Percentiles rank a stretch among this genome's conserved stretches.
Evolutionary conservation across 2,113 vertebrate genomes (phyloP).

Genomic region (Podiceps cristatus): DNA sequence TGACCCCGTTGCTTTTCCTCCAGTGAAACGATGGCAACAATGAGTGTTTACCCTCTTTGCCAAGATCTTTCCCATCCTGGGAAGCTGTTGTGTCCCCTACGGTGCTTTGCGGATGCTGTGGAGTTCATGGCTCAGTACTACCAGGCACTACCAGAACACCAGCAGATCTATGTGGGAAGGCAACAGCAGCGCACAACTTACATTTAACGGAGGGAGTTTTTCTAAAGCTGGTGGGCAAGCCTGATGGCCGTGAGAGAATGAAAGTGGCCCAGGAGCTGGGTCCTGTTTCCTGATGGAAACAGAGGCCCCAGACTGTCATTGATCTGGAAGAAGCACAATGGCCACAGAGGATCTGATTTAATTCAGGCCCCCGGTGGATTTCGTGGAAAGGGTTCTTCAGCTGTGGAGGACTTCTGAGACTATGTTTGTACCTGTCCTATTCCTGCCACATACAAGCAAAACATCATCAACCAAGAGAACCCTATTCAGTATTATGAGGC

Average conservation of each 20-base stretch:
- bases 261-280: neutral
- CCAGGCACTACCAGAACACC: too few species aligned
- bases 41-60: neutral
- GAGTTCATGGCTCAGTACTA: rapidly evolving
- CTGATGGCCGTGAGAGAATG: rapidly evolving
- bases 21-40: neutral
- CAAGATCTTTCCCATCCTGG: neutral
- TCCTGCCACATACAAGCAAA: neutral
- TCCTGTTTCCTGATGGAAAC: neutral
- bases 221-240: neutral
- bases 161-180: rapidly evolving
- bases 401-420: neutral
- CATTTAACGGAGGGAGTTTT: neutral
- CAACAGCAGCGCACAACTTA: neutral
- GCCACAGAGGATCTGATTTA: neutral
- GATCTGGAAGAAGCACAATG: neutral
- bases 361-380: neutral
- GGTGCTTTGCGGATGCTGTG: rapidly evolving
- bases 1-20: neutral
- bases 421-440: neutral
- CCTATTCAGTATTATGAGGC: neutral
- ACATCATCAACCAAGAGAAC: neutral
- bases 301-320: neutral
- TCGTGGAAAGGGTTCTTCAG: neutral
- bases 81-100: rapidly evolving